Base-by-base conservation (phyloP, 2,113 vertebrate species). In the Cheirogaleus medius region DNA sequence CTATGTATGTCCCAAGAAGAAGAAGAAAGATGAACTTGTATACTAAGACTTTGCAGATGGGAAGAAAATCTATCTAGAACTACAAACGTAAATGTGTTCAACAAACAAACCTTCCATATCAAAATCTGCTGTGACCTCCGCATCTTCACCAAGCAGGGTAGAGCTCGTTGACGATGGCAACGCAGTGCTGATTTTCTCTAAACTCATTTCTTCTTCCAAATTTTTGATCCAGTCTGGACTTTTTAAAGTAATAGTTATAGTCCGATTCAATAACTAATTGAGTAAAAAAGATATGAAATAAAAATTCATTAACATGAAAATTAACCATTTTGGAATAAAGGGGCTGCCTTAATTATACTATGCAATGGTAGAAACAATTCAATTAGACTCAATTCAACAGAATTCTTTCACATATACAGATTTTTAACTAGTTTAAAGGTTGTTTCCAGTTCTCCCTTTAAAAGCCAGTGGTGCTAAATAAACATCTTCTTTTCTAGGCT, bases 151-250 rank as follows among this genome's bases (percentile, higher is more conserved):
- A 7, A 99, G 99, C 97, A 99, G 99, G 49, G 99, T 99, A 73
- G 99, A 99, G 97, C 99, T 99, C 73, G 99, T 99, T 0, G 99
- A 99, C 23, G 99, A 99, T 25, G 99, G 99, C 89, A 99, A 98
- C 3, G 98, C 98, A 81, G 99, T 98, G 91, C 98, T 99, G 96
- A 99, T 99, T 97, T 99, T 99, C 97, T 99, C 99, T 63, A 99
- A 98, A 78, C 99, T 99, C 99, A 99, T 99, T 98, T 99, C 99
- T 77, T 99, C 99, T 98, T 99, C 99, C 90, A 99, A 98, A 97
- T 98, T 99, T 97, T 98, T 99, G 94, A 99, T 99, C 99, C 99
- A 99, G 76, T 99, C 99, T 23, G 99, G 99, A 96, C 99, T 99
- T 98, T 99, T 99, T 97, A 99, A 98, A 95, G 98, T 99, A 98